phyloP scores from a whole-genome alignment of 2,113 vertebrate species.

The Dasyprocta punctata region DNA sequence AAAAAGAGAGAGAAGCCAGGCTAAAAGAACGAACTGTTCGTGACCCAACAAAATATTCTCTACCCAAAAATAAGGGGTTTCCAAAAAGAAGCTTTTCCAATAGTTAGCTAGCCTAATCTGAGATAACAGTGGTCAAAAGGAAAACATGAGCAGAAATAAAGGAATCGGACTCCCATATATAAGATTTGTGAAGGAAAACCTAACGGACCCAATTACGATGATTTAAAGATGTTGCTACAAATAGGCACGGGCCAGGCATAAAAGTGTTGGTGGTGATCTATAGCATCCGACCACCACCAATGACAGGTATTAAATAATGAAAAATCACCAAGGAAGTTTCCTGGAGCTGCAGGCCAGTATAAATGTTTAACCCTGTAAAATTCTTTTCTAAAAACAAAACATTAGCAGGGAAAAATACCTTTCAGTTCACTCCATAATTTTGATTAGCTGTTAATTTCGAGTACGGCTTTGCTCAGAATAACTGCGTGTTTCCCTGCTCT shows the following conservation, averaged over 20 bases:
- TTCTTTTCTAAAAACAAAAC: constrained; percentile 12
- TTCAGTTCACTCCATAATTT: neutral
- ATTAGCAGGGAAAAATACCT: neutral
- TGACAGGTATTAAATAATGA: constrained; percentile 30
- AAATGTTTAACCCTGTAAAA: constrained; percentile 19
- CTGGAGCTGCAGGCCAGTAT: neutral
- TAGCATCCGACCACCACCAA: neutral
- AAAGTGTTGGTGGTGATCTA: constrained; percentile 5
- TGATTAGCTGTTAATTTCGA: neutral
- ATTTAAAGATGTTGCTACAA: constrained; percentile 57
- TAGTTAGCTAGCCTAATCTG: neutral
- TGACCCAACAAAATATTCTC: neutral
- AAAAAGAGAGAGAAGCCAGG: neutral
- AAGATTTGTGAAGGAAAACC: constrained; percentile 22
- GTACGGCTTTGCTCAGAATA: neutral
- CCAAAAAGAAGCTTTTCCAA: neutral
- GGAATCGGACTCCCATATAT: neutral
- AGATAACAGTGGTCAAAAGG: constrained; percentile 7
- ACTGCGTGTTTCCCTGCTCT: neutral
- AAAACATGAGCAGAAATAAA: neutral
- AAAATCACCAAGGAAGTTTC: constrained; percentile 1
- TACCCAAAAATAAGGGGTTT: neutral
- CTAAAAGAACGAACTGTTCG: neutral
- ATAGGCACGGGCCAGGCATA: neutral
- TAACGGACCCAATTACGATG: constrained; percentile 4